Conservation (phyloP, 2,888 invertebrate genomes). For the Ctena decussata region DNA sequence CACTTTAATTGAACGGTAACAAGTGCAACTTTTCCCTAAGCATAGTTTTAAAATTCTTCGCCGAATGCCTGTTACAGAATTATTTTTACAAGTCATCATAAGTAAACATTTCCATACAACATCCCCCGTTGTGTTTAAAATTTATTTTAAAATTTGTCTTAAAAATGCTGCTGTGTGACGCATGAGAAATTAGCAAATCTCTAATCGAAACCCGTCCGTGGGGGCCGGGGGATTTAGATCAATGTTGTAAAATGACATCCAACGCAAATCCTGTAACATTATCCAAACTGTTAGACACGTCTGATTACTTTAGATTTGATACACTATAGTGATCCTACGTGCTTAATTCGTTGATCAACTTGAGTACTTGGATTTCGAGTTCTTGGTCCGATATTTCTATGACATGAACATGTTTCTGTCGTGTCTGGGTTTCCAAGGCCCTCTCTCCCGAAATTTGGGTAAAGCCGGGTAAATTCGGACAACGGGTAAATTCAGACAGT, state of each 20-base stretch:
- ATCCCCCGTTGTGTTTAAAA: background rate
- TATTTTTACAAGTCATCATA: no score
- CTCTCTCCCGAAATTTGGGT: no score
- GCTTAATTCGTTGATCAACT: slow-evolving; percentile 2
- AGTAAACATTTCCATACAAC: background rate
- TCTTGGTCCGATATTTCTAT: background rate
- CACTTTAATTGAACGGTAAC: no score
- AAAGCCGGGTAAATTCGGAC: no score
- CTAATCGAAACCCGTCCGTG: background rate
- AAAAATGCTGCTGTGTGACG: background rate
- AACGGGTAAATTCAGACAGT: no score
- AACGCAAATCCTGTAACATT: background rate
- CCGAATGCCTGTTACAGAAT: no score
- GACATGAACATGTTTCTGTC: background rate
- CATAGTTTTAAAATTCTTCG: no score
- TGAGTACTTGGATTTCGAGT: background rate
- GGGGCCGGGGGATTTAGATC: background rate
- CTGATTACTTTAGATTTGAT: background rate
- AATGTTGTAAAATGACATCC: background rate
- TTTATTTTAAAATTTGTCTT: background rate
- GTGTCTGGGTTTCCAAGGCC: background rate
- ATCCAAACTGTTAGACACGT: background rate
- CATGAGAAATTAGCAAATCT: background rate
- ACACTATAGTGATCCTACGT: background rate
- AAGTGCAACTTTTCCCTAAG: no score